Evolutionary conservation across 2,113 vertebrate species (phyloP).

Genomic region (Stictonetta naevosa): DNA sequence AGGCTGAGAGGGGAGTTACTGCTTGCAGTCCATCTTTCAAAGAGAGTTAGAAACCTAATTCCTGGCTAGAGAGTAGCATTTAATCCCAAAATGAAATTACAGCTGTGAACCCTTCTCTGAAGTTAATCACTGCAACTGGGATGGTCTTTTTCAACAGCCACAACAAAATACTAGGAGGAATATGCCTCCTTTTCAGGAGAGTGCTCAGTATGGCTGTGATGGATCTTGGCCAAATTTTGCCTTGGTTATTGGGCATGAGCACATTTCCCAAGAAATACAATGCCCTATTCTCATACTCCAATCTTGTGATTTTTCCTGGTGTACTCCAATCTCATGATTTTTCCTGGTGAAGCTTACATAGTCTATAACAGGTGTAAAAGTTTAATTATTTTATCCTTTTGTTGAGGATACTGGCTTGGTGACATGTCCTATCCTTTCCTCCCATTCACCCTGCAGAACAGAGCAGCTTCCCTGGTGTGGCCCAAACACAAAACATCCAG

Average conservation of each 20-base stretch:
- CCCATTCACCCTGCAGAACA: not conserved
- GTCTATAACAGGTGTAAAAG: not conserved
- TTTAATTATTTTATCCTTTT: not conserved
- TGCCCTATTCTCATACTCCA: not conserved
- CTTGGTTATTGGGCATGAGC: not conserved
- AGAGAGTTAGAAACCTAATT: not conserved
- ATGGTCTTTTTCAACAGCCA: not conserved
- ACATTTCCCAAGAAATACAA: not conserved
- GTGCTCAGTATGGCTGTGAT: not conserved
- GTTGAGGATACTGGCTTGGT: not conserved
- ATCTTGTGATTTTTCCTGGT: not conserved
- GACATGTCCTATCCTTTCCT: not conserved
- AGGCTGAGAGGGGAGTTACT: not conserved
- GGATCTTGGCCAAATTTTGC: not conserved
- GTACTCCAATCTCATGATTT: not conserved
- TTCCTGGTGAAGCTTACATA: not conserved
- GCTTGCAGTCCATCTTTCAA: not conserved
- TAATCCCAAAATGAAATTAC: not conserved
- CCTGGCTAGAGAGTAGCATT: not conserved
- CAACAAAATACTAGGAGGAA: not conserved
- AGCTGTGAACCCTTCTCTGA: not conserved
- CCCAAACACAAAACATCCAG: not conserved
- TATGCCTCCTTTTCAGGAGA: not conserved
- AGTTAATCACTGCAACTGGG: not conserved
- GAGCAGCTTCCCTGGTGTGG: not conserved